Base-by-base conservation (phyloP, 2,113 vertebrate species). In the Melanerpes formicivorus region DNA sequence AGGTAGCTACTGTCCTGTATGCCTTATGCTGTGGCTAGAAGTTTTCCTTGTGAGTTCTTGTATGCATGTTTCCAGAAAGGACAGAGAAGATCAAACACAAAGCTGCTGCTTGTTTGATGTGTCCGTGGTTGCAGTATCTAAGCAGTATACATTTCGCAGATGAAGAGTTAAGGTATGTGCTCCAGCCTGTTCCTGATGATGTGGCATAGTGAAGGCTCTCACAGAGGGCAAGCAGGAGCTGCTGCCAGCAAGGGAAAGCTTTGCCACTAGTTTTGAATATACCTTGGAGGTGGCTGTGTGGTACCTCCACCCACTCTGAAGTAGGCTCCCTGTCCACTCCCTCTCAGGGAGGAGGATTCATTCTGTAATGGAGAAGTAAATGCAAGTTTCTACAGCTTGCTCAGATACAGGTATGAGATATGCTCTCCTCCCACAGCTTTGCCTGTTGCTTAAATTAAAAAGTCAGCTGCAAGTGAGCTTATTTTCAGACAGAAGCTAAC, bases 161-260 rank as follows among this genome's bases (percentile, higher is more conserved):
- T n/a, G 63, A 71, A 30, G 65, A 71, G 54, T 13, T 70, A 6
- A 37, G 55, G 66, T 60, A 7, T 26, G 34, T 66, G 87, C 80
- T 77, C 19, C 22, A 74, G 22, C 56, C 63, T 75, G 27, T 67
- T 60, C 15, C 46, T 2, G 2, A 7, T 27, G 32, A 7, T 5
- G 25, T 32, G 18, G 14, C 6, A 1, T 2, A 34, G 8, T 55
- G 80, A 86, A 54, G n/a, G 29, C 40, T 62, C 29, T 62, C 6
- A 1, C 4, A 1, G 11, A 12, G 14, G 5, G 1, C 71, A 67
- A 62, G 44, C 15, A 10, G 4, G 52, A 72, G 29, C 3, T 66
- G 50, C 64, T 73, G 14, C 23, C 21, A 64, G 46, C n/a, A 21
- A 25, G 19, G 7, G 4, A 27, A 19, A 32, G 26, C 58, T 64